These are phyloP conservation scores for Galago senegalensis DNA, from an alignment of 2,797 vertebrate genomes.

Conservation along the genomic window DNA sequence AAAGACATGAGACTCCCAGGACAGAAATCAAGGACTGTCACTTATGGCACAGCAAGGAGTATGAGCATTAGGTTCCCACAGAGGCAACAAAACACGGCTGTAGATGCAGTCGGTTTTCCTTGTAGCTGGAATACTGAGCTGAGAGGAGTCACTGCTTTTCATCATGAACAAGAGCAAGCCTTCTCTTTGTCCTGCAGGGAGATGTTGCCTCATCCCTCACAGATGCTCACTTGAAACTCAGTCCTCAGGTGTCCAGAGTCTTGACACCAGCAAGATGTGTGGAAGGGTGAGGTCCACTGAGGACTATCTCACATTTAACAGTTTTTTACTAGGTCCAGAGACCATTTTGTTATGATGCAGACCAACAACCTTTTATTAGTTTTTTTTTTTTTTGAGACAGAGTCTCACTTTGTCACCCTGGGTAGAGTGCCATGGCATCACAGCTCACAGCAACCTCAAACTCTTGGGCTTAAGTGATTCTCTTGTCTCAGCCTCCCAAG, in stretches of 20 bases:
- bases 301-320: not conserved
- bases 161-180: not conserved
- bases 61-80: not conserved
- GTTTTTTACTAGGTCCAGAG: not conserved
- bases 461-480: too few relatives aligned
- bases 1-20: not conserved
- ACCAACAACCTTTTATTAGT: not conserved
- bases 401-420: too few relatives aligned
- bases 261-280: not conserved
- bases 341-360: not conserved
- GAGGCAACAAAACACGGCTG: not conserved
- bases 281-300: not conserved
- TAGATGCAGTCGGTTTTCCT: not conserved
- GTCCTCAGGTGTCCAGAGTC: not conserved
- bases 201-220: not conserved
- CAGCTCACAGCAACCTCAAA: too few relatives aligned
- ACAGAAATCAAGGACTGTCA: not conserved
- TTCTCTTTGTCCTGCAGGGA: not conserved
- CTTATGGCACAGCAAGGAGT: not conserved
- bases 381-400: too few relatives aligned
- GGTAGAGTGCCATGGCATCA: too few relatives aligned
- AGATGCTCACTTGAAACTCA: not conserved
- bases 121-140: not conserved
- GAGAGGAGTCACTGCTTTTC: not conserved
- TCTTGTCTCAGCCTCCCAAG: too few relatives aligned